These are phyloP conservation scores for Alviniconcha marisindica DNA, from an alignment of 1,140 invertebrate species.

Conservation along the genomic window DNA sequence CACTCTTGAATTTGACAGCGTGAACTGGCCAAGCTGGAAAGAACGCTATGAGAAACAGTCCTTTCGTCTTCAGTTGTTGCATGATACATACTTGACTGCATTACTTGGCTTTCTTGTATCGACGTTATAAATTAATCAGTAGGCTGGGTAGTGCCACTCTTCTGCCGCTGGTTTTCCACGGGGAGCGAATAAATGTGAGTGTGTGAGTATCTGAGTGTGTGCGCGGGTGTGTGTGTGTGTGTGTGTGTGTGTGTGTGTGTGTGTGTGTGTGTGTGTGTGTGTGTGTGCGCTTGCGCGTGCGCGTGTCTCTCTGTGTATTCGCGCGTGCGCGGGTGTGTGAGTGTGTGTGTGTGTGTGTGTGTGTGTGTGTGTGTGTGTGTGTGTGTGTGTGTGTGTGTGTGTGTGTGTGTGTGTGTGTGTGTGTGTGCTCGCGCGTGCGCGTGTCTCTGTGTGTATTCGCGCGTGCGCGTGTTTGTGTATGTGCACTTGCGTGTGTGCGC, in stretches of 20 bases:
- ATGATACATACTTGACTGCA: no score
- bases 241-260: not conserved
- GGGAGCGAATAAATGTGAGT: not conserved
- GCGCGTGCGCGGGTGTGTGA: not conserved
- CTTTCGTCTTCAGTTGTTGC: no score
- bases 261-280: not conserved
- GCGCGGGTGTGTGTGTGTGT: not conserved
- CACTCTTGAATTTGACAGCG: no score
- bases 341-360: slow-evolving; percentile 22
- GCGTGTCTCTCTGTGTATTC: not conserved
- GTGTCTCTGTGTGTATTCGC: not conserved
- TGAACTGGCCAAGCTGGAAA: no score
- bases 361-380: slow-evolving; percentile 19
- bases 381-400: not conserved
- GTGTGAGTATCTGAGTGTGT: slow-evolving; percentile 6
- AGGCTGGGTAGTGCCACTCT: no score
- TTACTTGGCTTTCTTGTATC: no score
- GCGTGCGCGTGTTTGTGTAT: not conserved
- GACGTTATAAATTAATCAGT: no score
- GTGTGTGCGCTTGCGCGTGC: not conserved
- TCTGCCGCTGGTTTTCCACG: no score
- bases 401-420: slow-evolving; percentile 3
- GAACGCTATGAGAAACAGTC: no score
- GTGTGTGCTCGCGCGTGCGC: not conserved
- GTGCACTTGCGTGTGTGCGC: not conserved